Evolutionary conservation across 2,797 vertebrate genomes (phyloP).

Genomic region (Semaprochilodus insignis): DNA sequence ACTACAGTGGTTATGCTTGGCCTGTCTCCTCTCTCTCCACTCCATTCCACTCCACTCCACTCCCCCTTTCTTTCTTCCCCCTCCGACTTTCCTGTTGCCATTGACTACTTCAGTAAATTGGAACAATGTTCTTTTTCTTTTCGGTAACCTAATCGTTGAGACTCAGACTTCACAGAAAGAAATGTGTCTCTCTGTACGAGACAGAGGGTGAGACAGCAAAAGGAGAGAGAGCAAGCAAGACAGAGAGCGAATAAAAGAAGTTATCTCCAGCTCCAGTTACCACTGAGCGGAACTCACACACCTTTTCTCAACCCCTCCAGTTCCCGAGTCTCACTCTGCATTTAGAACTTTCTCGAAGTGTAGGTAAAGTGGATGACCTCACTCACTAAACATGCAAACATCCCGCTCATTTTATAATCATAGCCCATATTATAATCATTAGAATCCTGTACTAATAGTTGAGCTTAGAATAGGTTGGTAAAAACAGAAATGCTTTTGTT

Average conservation of each 20-base stretch:
- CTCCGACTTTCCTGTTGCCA: conserved; percentile 71
- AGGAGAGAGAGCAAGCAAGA: neutral
- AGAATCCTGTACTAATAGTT: neutral
- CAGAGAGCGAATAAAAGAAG: neutral
- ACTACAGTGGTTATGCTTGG: conserved; percentile 57
- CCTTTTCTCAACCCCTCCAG: too few relatives aligned
- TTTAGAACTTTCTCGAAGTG: neutral
- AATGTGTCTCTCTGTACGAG: conserved; percentile 26
- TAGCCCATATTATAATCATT: too few relatives aligned
- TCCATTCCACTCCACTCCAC: conserved; percentile 21
- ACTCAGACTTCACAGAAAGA: conserved; percentile 61
- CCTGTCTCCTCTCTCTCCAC: conserved; percentile 45
- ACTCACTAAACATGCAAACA: neutral
- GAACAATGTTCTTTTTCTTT: conserved; percentile 75
- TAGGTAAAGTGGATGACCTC: conserved; percentile 35
- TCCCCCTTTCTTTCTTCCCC: conserved; percentile 36
- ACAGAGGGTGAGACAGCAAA: conserved; percentile 50
- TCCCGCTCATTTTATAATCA: too few relatives aligned
- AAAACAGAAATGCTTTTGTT: too few relatives aligned
- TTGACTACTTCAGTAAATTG: conserved; percentile 67
- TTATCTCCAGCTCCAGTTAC: conserved; percentile 52
- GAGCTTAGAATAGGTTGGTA: too few relatives aligned
- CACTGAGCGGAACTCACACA: conserved; percentile 40
- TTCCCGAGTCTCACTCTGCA: conserved; percentile 43
- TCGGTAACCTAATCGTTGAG: conserved; percentile 70